phyloP scores from a whole-genome alignment of 2,113 vertebrate genomes.

The Geococcyx californianus region DNA sequence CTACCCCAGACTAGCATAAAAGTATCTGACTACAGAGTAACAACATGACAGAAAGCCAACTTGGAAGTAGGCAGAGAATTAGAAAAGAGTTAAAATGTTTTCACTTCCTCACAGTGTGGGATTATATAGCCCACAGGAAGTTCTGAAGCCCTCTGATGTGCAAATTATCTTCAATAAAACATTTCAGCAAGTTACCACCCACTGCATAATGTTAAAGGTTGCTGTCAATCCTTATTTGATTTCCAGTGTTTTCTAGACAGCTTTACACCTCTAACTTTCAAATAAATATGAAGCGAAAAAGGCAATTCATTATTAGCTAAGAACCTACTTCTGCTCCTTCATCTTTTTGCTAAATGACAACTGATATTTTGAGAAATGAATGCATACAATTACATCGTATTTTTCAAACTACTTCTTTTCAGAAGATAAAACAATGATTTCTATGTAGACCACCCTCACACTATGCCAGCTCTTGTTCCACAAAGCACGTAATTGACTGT shows the following conservation, averaged over 20 bases:
- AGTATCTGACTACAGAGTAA: not conserved
- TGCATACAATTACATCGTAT: not conserved
- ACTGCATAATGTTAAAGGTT: not conserved
- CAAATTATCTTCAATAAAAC: not conserved
- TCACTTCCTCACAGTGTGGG: not conserved
- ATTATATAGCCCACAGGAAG: not conserved
- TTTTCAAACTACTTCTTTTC: not conserved
- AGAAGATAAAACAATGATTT: not conserved
- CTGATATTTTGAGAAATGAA: not conserved
- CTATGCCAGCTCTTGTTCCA: not conserved
- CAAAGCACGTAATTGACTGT: not conserved
- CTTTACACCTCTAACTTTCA: not conserved
- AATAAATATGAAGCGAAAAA: not conserved
- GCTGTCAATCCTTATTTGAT: not conserved
- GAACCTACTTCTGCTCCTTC: not conserved
- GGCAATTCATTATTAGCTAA: not conserved
- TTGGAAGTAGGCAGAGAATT: not conserved
- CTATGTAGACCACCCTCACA: not conserved
- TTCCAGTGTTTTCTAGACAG: not conserved
- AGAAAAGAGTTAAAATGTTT: not conserved
- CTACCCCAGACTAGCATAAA: not conserved
- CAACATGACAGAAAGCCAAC: not conserved
- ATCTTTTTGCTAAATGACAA: not conserved
- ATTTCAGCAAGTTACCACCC: not conserved
- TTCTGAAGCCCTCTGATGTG: not conserved